Conservation (phyloP, 2,888 invertebrate species). For the Pollenia griseotomentosa region DNA sequence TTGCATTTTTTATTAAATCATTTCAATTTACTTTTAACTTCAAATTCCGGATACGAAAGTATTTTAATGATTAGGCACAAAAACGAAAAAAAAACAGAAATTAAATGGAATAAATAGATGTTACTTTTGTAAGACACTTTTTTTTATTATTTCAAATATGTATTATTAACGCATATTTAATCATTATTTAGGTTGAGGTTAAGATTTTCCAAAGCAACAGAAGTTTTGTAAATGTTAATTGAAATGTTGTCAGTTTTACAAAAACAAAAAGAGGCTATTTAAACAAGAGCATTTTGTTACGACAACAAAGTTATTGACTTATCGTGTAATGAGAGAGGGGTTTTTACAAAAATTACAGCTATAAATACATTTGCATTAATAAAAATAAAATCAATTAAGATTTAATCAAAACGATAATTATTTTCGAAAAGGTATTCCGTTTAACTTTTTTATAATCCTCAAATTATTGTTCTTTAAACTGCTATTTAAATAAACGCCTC, state of each 20-base stretch:
- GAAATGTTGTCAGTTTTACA: slow-evolving; percentile 40
- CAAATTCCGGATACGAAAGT: slow-evolving; percentile 57
- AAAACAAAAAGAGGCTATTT: slow-evolving; percentile 37
- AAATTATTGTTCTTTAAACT: slow-evolving; percentile 4
- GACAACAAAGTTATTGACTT: slow-evolving; percentile 36
- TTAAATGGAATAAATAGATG: not conserved
- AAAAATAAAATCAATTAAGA: slow-evolving; percentile 34
- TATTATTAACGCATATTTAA: slow-evolving; percentile 62
- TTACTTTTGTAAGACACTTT: slow-evolving; percentile 23
- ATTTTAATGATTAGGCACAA: slow-evolving; percentile 64
- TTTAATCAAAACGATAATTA: slow-evolving; percentile 31
- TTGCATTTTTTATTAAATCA: slow-evolving; percentile 9
- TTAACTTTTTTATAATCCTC: not conserved
- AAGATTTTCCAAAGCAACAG: slow-evolving; percentile 30
- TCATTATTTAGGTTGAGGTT: slow-evolving; percentile 36
- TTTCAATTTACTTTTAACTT: slow-evolving; percentile 32
- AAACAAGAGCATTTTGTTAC: slow-evolving; percentile 47
- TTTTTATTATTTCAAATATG: slow-evolving; percentile 23
- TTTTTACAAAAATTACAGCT: not conserved
- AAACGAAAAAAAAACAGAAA: slow-evolving; percentile 4
- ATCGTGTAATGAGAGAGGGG: slow-evolving; percentile 4
- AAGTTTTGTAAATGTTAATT: slow-evolving; percentile 10
- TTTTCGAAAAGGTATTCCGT: not conserved
- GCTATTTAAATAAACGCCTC: not conserved
- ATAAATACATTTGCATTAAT: not conserved